phyloP scores from a whole-genome alignment of 2,113 vertebrate genomes.

The Mirounga angustirostris region DNA sequence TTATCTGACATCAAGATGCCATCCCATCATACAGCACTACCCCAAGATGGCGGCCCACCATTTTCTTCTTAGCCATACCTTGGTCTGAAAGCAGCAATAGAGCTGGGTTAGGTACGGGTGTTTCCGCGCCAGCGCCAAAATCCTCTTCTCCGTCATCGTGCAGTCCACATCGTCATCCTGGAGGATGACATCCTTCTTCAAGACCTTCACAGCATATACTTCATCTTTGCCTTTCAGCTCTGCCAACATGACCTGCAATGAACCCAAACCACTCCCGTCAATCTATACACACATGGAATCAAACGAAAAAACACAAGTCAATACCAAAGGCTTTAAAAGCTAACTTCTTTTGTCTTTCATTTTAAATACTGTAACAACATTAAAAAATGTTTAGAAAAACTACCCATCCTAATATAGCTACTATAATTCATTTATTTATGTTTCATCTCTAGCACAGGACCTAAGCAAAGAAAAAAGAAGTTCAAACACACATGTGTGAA shows the following conservation, averaged over 20 bases:
- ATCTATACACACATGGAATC: fast-evolving
- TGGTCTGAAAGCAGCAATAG: constrained; percentile 99
- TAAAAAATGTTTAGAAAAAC: background rate
- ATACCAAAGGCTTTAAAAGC: background rate
- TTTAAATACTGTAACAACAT: background rate
- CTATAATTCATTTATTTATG: background rate
- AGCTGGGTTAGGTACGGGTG: constrained; percentile 99
- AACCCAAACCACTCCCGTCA: background rate
- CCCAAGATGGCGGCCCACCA: background rate
- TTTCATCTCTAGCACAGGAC: background rate
- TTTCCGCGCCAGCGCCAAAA: constrained; percentile 96
- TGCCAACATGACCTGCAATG: constrained; percentile 96
- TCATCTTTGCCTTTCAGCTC: constrained; percentile 98
- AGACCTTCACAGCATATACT: constrained; percentile 98
- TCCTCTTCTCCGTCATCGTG: constrained; percentile 99
- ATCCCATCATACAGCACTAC: fast-evolving
- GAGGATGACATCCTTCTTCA: constrained; percentile 99
- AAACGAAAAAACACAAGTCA: background rate
- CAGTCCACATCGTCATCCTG: constrained; percentile 99
- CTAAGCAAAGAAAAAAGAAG: background rate
- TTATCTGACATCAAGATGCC: background rate
- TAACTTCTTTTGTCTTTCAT: background rate
- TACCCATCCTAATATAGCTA: background rate
- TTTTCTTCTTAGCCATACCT: constrained; percentile 87
- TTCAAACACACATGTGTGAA: background rate